phyloP scores from a whole-genome alignment of 2,113 vertebrate species.

The Toxotes jaculatrix region DNA sequence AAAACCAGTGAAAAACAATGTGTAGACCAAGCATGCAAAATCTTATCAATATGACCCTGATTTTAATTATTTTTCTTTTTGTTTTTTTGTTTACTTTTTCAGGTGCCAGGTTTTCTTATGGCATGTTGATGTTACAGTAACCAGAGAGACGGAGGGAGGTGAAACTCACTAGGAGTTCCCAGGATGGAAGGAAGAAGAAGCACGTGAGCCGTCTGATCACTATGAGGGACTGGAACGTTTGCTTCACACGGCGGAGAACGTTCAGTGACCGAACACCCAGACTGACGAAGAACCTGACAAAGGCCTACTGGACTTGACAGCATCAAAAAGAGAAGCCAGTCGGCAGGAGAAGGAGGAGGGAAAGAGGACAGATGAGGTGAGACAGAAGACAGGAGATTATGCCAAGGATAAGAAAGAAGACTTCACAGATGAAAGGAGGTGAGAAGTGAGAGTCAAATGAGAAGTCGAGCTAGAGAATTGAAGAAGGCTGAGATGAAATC shows the following conservation, averaged over 20 bases:
- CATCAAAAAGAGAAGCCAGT: background rate
- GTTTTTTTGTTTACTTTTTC: slow-evolving; percentile 11
- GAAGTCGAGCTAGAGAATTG: slow-evolving; percentile 10
- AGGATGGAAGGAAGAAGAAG: background rate
- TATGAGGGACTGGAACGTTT: slow-evolving; percentile 42
- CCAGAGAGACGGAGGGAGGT: background rate
- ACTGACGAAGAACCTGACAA: slow-evolving; percentile 11
- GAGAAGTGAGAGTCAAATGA: background rate
- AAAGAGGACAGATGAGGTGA: background rate
- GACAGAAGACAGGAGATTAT: background rate
- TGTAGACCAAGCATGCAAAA: background rate
- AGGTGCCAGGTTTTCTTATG: slow-evolving; percentile 23
- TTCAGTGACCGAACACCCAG: background rate
- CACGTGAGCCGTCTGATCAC: background rate
- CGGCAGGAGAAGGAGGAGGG: background rate
- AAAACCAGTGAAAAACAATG: too few relatives aligned
- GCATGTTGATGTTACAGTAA: background rate
- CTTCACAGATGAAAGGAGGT: background rate
- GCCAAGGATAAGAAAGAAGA: background rate
- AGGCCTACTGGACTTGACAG: slow-evolving; percentile 59
- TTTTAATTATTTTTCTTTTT: background rate
- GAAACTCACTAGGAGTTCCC: background rate
- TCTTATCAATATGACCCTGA: background rate
- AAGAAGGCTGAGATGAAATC: slow-evolving; percentile 13
- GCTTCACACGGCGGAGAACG: slow-evolving; percentile 7